Percentiles rank a stretch among this genome's conserved stretches.
phyloP scores from a whole-genome alignment of 2,797 vertebrate species.

The Hippopotamyrus pictus region DNA sequence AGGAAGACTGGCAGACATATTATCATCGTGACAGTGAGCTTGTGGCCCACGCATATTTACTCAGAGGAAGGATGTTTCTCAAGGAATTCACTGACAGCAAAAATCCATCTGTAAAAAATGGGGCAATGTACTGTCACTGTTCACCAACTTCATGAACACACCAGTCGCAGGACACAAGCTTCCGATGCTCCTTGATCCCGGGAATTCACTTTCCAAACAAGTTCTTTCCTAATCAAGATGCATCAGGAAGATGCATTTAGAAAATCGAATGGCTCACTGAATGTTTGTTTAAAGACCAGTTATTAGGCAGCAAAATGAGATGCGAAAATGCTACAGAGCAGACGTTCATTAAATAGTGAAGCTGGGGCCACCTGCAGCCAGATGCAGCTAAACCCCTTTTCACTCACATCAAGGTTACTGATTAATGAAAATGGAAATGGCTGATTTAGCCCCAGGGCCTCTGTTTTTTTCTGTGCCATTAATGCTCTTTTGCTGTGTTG shows the following conservation, averaged over 20 bases:
- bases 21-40: constrained; percentile 15
- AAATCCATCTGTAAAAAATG: constrained; percentile 49
- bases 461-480: constrained; percentile 38
- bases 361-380: constrained; percentile 28
- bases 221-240: not conserved
- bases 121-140: not conserved
- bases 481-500: not conserved
- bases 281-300: not conserved
- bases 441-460: constrained; percentile 23
- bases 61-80: constrained; percentile 24
- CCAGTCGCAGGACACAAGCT: not conserved
- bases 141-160: not conserved
- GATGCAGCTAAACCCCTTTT: constrained; percentile 16
- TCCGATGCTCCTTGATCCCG: not conserved
- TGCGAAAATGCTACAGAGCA: not conserved
- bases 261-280: not conserved
- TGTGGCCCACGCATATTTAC: constrained; percentile 13
- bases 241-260: not conserved
- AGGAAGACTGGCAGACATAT: constrained; percentile 51
- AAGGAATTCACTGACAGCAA: constrained; percentile 37
- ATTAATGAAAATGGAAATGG: constrained; percentile 57
- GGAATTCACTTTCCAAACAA: not conserved
- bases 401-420: constrained; percentile 54
- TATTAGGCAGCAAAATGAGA: not conserved
- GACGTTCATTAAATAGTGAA: constrained; percentile 31